Conservation (phyloP, 2,113 vertebrate species). For the human (Homo sapiens) region GRCh38 chr5:162624001-162624500, state of each 20-base stretch:
- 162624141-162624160: conserved; percentile 56
- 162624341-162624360: neutral
- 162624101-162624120: conserved; percentile 58
- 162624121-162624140: conserved; percentile 53
- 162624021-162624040: neutral
- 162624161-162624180: conserved; percentile 23
- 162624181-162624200: conserved; percentile 42
- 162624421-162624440: neutral
- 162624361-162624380: neutral
- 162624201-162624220: conserved; percentile 47
- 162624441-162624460: neutral
- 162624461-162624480: conserved; percentile 19
- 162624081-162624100: conserved; percentile 42
- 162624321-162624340: neutral
- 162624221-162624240: neutral
- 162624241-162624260: neutral
- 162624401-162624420: neutral
- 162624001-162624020: neutral
- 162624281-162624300: neutral
- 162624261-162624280: conserved; percentile 41
- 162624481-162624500: neutral
- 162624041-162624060: neutral
- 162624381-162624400: neutral
- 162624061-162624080: neutral
- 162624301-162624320: neutral